A percentile compares a stretch with the other conserved stretches of the same genome.
These are phyloP conservation scores for Cheilosia grossa DNA, from an alignment of 2,888 invertebrate genomes.

Conservation along the genomic window DNA sequence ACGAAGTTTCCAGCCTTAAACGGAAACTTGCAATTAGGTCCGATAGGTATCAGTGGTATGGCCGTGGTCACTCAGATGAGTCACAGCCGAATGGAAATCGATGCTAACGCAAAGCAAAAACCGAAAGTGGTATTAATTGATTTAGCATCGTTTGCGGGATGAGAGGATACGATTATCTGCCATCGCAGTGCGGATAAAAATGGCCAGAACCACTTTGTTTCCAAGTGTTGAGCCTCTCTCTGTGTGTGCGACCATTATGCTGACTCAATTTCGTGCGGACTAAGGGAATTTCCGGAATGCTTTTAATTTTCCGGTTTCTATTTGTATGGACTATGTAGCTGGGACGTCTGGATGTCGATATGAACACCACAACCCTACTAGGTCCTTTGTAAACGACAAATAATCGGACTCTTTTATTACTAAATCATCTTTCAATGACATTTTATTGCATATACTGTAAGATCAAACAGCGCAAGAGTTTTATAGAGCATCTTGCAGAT, in stretches of 20 bases:
- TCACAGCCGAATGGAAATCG: slow-evolving; percentile 22
- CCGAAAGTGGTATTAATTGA: slow-evolving; percentile 53
- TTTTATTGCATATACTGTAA: slow-evolving; percentile 41
- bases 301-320: slow-evolving; percentile 67
- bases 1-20: slow-evolving; percentile 28
- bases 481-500: slow-evolving; percentile 37
- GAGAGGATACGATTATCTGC: slow-evolving; percentile 7
- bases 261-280: slow-evolving; percentile 48
- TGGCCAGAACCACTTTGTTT: slow-evolving; percentile 19
- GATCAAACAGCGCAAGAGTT: slow-evolving; percentile 35
- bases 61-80: slow-evolving; percentile 37
- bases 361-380: not conserved
- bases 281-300: slow-evolving; percentile 48
- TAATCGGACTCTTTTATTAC: slow-evolving; percentile 19
- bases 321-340: slow-evolving; percentile 13
- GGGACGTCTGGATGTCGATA: not conserved
- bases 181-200: slow-evolving; percentile 7
- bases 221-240: not conserved
- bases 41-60: slow-evolving; percentile 15
- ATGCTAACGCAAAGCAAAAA: slow-evolving; percentile 18
- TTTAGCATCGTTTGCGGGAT: slow-evolving; percentile 21
- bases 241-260: slow-evolving; percentile 24
- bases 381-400: too few species aligned
- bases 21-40: slow-evolving; percentile 58
- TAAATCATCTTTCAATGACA: slow-evolving; percentile 55